Evolutionary conservation across 1,140 invertebrate genomes (phyloP).

Genomic region (Physella acuta): DNA sequence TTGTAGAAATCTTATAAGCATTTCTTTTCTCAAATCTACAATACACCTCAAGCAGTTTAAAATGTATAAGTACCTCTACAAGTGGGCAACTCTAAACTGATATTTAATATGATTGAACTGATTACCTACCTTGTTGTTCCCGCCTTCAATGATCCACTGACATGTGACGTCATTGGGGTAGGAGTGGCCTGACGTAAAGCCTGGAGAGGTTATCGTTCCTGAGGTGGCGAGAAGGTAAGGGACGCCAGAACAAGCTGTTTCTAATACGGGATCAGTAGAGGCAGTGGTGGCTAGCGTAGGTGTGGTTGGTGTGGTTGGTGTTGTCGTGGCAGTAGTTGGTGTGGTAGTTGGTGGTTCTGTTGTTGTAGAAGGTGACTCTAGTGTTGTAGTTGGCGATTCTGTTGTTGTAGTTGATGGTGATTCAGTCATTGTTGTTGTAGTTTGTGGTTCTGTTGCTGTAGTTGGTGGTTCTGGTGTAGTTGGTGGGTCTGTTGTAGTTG

Average conservation of each 20-base stretch:
- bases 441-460: background rate
- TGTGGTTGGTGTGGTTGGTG: no score
- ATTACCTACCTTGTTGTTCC: conserved; percentile 3
- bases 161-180: conserved; percentile 21
- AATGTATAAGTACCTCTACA: no score
- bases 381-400: no score
- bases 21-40: no score
- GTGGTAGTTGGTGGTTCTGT: conserved; percentile 7
- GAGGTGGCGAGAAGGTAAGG: background rate
- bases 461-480: conserved; percentile 2
- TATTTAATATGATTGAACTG: background rate
- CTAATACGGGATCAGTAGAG: no score
- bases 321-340: conserved; percentile 11
- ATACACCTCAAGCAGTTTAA: no score
- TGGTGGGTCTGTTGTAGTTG: conserved; percentile 1
- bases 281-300: no score
- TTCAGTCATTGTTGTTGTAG: background rate
- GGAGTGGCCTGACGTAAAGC: background rate
- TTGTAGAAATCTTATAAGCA: no score
- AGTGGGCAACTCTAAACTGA: no score
- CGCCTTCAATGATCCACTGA: conserved; percentile 20
- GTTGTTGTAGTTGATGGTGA: conserved; percentile 9
- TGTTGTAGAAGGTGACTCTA: no score
- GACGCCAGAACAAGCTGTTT: conserved; percentile 27
- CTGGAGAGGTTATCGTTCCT: conserved; percentile 18